Conservation (phyloP, 2,797 vertebrate genomes). For the Myotis planiceps region DNA sequence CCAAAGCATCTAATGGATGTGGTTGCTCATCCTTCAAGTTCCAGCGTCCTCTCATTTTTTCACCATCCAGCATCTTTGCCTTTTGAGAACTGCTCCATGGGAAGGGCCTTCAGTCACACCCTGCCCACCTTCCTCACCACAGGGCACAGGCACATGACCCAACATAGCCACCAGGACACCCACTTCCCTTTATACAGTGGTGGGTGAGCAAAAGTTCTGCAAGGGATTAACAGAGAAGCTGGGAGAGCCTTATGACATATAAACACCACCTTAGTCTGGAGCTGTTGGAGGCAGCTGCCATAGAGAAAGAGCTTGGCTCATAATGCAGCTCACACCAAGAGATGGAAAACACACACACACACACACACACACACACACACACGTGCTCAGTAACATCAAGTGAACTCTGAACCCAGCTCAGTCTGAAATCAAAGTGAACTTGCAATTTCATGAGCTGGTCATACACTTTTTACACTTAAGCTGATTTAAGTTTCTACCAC, state of each 20-base stretch:
- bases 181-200: not conserved
- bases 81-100: not conserved
- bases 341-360: not conserved
- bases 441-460: not conserved
- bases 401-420: not conserved
- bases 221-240: not conserved
- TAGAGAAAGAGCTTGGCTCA: not conserved
- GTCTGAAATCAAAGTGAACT: conserved; percentile 8
- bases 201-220: not conserved
- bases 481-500: not conserved
- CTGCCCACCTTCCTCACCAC: not conserved
- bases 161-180: not conserved
- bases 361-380: no score
- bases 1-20: not conserved
- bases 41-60: not conserved
- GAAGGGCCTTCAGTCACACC: not conserved
- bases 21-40: not conserved
- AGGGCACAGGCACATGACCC: not conserved
- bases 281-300: not conserved
- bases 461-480: not conserved
- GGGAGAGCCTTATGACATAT: not conserved
- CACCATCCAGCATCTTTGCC: not conserved
- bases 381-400: not conserved
- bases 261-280: not conserved
- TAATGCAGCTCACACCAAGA: not conserved